These are phyloP conservation scores for Sardina pilchardus DNA, from an alignment of 2,113 vertebrate species.

Conservation along the genomic window DNA sequence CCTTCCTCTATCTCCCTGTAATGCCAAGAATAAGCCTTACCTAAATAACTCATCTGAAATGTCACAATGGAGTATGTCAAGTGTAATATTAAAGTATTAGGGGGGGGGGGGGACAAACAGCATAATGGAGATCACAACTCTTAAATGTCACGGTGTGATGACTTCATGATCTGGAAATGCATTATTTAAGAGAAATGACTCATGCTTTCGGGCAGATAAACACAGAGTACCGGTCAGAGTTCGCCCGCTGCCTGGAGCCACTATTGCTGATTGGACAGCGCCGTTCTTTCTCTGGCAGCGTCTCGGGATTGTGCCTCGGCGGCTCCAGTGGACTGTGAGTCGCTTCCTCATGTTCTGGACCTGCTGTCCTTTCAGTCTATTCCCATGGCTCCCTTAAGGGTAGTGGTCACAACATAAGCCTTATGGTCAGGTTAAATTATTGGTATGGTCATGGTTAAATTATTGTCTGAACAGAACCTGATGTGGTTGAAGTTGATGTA, in stretches of 20 bases:
- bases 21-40: neutral
- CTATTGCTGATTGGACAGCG: slow-evolving; percentile 72
- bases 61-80: neutral
- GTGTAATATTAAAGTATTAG: neutral
- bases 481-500: neutral
- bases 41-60: too few species aligned
- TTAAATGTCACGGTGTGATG: neutral
- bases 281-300: slow-evolving; percentile 50
- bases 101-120: too few species aligned
- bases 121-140: neutral
- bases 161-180: neutral
- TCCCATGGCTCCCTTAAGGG: too few species aligned
- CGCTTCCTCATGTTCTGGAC: neutral
- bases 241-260: slow-evolving; percentile 79
- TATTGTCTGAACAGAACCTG: neutral
- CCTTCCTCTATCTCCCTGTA: neutral
- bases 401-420: too few species aligned
- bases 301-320: slow-evolving; percentile 60
- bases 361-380: too few species aligned
- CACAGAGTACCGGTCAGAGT: slow-evolving; percentile 80
- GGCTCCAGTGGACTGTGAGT: slow-evolving; percentile 56
- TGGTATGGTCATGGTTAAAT: neutral
- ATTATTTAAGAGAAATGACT: neutral
- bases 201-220: slow-evolving; percentile 67
- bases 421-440: too few species aligned